Evolutionary conservation across 2,113 vertebrate genomes (phyloP).

Genomic region (Gyps fulvus): DNA sequence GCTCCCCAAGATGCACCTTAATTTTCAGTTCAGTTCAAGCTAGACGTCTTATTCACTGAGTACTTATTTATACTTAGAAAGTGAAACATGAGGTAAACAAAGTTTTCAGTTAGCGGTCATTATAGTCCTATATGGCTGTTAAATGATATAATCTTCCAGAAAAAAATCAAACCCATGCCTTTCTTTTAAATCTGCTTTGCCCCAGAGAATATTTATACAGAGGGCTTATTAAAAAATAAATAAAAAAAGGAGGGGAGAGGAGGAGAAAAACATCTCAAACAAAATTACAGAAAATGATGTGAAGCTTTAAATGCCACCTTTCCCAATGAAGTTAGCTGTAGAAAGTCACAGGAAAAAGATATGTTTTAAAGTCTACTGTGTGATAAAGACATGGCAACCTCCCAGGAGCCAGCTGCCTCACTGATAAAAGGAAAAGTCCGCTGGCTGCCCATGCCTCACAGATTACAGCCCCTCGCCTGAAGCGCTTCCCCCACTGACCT

Average conservation of each 20-base stretch:
- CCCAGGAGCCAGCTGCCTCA: neutral
- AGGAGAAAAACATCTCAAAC: neutral
- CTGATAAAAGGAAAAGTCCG: neutral
- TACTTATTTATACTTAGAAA: neutral
- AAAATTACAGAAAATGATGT: neutral
- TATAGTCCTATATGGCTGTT: neutral
- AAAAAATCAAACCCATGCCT: neutral
- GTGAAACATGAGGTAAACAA: neutral
- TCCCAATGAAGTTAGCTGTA: neutral
- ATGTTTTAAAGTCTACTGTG: neutral
- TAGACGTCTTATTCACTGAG: neutral
- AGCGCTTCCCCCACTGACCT: neutral
- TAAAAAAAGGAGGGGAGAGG: neutral
- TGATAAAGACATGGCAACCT: neutral
- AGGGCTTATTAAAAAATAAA: neutral
- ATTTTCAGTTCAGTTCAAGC: neutral
- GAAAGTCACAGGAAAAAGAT: neutral
- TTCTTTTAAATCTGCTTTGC: neutral
- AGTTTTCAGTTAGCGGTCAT: neutral
- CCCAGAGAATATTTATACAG: neutral
- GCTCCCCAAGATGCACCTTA: neutral
- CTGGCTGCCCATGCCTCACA: neutral
- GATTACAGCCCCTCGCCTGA: neutral
- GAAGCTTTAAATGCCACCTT: conserved; percentile 1
- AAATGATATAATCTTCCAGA: neutral